Base-by-base conservation (phyloP, 2,113 vertebrate genomes). In the Cyprinodon tularosa region DNA sequence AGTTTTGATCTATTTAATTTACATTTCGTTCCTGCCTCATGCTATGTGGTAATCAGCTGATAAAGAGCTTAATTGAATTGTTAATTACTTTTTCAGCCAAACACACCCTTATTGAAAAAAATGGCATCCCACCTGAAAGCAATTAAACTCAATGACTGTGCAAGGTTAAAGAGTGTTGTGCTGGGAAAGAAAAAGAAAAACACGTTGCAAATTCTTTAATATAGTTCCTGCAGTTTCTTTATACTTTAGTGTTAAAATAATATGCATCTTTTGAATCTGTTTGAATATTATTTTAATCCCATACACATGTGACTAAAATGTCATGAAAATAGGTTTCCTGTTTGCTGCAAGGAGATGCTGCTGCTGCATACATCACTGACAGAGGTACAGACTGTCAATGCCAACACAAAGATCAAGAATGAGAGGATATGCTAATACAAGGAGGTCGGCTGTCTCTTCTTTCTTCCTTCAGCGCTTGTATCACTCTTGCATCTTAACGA, bases 321-420 rank as follows among this genome's bases (percentile, higher is more conserved):
- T 82, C 71, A 70, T 39, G 53, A 29, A 74, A 78, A 81, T 61
- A 66, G 62, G 2, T 75, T 77, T 78, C 66, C 64, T 48, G 4
- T 57, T 36, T 44, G 22, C 57, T 76, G 44, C 64, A 39, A 68
- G 20, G 1, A 62, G 44, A 17, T 63, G 37, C 12, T 15, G 42
- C 66, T 13, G 22, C 68, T 67, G 20, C 20, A 70, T 71, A 38
- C 76, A 72, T 20, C 47, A 17, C 36, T 38, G 38, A 71, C 15
- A 20, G 47, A 44, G 12, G 50, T 22, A 37, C 45, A 15, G 83
- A 65, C 29, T 47, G 70, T 68, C 70, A 81, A 62, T 66, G 15
- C 37, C 1, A 40, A 71, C 36, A 60, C 40, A 38, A 60, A 50
- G 20, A 36, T 69, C 44, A 64, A 4, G 42, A 61, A 44, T 64